phyloP scores from a whole-genome alignment of 2,113 vertebrate genomes.

The Rhea pennata region DNA sequence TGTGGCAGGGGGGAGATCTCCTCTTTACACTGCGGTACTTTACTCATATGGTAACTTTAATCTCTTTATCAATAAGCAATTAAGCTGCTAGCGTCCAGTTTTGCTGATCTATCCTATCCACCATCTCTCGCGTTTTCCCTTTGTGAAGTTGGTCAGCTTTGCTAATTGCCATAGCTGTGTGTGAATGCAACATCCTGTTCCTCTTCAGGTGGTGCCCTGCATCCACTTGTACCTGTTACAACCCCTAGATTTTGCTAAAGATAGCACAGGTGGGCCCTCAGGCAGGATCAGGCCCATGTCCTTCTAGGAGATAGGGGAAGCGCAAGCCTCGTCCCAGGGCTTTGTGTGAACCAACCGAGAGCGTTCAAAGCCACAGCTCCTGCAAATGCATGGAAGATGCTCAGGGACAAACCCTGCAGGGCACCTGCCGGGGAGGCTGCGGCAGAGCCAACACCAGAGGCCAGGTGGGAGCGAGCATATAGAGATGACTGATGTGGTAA shows the following conservation, averaged over 20 bases:
- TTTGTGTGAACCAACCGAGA: not conserved
- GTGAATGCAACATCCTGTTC: not conserved
- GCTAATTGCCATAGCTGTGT: not conserved
- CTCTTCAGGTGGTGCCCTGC: not conserved
- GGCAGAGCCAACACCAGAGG: too few species aligned
- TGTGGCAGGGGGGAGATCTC: not conserved
- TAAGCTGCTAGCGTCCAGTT: not conserved
- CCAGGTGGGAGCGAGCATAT: rapidly evolving
- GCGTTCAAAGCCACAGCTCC: not conserved
- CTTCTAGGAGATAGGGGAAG: not conserved
- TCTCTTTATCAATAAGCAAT: not conserved
- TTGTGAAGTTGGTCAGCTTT: not conserved
- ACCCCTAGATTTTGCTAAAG: not conserved
- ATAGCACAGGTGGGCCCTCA: not conserved
- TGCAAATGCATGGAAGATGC: too few species aligned
- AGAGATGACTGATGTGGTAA: not conserved
- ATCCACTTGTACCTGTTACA: not conserved
- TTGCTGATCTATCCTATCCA: not conserved
- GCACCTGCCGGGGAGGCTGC: not conserved
- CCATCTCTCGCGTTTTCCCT: not conserved
- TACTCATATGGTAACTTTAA: not conserved
- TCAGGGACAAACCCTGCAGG: not conserved
- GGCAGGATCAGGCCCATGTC: not conserved
- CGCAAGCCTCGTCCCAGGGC: rapidly evolving
- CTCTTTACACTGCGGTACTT: not conserved